Conservation (phyloP, 2,113 vertebrate species). For the Empidonax alnorum region DNA sequence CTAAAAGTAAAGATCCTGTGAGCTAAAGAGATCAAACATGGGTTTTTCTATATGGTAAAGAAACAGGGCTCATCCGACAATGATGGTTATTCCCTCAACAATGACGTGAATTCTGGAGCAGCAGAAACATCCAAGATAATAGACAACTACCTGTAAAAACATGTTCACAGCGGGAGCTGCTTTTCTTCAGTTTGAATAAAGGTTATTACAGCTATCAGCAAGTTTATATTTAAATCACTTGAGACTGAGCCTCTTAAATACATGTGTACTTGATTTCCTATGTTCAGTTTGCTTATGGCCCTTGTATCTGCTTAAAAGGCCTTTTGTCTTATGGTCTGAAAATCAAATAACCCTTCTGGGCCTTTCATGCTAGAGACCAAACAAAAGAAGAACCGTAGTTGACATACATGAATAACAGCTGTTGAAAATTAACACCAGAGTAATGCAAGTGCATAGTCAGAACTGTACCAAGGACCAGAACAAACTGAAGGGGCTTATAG, state of each 20-base stretch:
- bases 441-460: background rate
- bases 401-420: background rate
- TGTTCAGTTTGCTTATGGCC: background rate
- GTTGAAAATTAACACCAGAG: background rate
- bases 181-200: background rate
- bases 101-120: background rate
- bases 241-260: background rate
- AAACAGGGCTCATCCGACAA: accelerated
- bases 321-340: background rate
- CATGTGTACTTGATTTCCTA: background rate
- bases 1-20: background rate
- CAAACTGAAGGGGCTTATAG: background rate
- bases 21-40: background rate
- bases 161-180: background rate
- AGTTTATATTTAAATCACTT: background rate
- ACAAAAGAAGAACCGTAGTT: background rate
- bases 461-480: background rate
- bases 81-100: background rate
- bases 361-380: background rate
- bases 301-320: background rate
- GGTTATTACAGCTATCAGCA: background rate
- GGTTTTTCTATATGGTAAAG: background rate
- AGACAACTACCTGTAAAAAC: background rate
- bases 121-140: background rate
- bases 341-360: background rate